Percentiles rank a stretch among this genome's conserved stretches.
Evolutionary conservation across 2,113 vertebrate species (phyloP).

Genomic region (Falcunculus frontatus): DNA sequence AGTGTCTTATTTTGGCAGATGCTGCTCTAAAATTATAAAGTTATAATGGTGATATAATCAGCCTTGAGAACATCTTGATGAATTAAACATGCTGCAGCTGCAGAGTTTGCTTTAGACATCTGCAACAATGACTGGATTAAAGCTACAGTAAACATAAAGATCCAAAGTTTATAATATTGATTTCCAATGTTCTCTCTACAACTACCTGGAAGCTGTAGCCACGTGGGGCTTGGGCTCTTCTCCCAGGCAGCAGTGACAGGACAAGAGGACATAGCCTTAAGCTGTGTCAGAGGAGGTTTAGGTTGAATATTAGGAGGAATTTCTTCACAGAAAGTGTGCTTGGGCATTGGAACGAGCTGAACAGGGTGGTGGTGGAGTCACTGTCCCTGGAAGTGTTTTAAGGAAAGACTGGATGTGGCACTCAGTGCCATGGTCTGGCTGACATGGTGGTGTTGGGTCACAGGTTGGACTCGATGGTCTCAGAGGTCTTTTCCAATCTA

Average conservation of each 20-base stretch:
- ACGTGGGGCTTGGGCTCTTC: not conserved
- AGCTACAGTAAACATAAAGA: constrained; percentile 59
- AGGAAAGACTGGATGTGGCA: not conserved
- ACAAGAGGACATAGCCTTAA: not conserved
- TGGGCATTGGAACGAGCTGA: not conserved
- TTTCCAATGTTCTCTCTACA: not conserved
- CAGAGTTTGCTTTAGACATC: constrained; percentile 58
- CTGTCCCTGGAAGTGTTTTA: not conserved
- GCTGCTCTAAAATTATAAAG: constrained; percentile 52
- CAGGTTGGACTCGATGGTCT: not conserved
- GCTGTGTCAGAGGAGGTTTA: not conserved
- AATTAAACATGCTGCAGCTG: constrained; percentile 73
- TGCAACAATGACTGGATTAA: constrained; percentile 57
- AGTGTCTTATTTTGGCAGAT: constrained; percentile 58
- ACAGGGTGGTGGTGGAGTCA: not conserved
- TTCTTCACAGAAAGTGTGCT: too few relatives aligned
- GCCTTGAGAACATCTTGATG: constrained; percentile 59
- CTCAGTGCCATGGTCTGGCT: not conserved
- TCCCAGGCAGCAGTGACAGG: not conserved
- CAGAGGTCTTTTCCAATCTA: not conserved
- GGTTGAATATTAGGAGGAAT: not conserved
- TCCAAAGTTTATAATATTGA: constrained; percentile 51
- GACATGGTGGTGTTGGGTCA: not conserved
- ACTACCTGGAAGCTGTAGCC: not conserved
- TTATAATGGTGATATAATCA: constrained; percentile 40